Conservation (phyloP, 2,113 vertebrate genomes). For the Progne subis region DNA sequence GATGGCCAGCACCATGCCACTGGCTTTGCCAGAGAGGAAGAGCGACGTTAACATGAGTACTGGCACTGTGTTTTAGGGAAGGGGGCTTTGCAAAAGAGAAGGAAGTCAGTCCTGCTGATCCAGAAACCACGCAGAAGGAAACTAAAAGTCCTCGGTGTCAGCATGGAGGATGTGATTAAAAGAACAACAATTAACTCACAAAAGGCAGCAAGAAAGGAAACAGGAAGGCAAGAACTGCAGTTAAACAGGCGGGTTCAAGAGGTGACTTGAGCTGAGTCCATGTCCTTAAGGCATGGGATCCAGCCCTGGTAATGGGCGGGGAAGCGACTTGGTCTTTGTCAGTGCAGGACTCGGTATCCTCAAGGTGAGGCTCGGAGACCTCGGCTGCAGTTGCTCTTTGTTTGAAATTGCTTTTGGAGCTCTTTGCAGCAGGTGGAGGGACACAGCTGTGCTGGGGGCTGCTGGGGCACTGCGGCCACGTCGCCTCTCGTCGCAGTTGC, state of each 20-base stretch:
- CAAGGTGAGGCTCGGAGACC: neutral
- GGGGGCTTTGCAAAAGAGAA: neutral
- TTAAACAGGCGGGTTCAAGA: neutral
- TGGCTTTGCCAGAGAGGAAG: neutral
- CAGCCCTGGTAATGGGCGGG: neutral
- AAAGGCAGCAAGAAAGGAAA: slow-evolving; percentile 9
- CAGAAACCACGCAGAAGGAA: slow-evolving; percentile 16
- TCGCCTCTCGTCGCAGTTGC: fast-evolving
- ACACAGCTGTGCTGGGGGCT: neutral
- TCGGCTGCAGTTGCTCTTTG: fast-evolving
- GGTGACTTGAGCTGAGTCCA: neutral
- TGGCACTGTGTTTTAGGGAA: neutral
- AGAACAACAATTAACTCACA: neutral
- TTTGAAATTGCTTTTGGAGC: neutral
- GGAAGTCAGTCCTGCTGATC: neutral
- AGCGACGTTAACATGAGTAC: fast-evolving
- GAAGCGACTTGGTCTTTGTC: neutral
- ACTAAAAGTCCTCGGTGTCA: slow-evolving; percentile 1
- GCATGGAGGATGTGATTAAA: neutral
- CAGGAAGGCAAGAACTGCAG: slow-evolving; percentile 45
- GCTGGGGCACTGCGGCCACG: fast-evolving
- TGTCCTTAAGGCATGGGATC: neutral
- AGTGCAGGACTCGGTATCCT: neutral
- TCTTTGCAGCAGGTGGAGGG: neutral
- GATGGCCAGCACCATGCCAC: fast-evolving